These are phyloP conservation scores for Melangyna quadrimaculata DNA, from an alignment of 2,888 invertebrate species.

Conservation along the genomic window DNA sequence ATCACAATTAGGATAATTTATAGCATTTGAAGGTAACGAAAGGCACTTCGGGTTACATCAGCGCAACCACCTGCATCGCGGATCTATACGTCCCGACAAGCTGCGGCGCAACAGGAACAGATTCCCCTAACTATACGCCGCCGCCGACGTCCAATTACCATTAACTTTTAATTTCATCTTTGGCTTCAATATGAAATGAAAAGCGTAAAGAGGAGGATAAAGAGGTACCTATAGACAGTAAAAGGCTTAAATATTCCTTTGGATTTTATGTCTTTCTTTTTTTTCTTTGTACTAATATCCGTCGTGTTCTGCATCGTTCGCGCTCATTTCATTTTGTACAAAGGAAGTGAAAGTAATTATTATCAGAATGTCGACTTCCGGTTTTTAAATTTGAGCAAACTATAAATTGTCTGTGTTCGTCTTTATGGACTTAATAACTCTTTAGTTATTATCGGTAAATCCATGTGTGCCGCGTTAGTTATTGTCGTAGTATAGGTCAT, in stretches of 20 bases:
- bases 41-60: background rate
- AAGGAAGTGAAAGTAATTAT: conserved; percentile 58
- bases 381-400: conserved; percentile 31
- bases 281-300: conserved; percentile 50
- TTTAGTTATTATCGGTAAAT: conserved; percentile 21
- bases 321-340: conserved; percentile 26
- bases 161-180: conserved; percentile 70
- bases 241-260: background rate
- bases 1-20: conserved; percentile 46
- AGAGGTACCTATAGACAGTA: background rate
- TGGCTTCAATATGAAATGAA: conserved; percentile 41
- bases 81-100: background rate
- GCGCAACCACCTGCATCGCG: background rate
- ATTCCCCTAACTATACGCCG: conserved; percentile 36
- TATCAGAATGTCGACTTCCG: conserved; percentile 53
- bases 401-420: conserved; percentile 44
- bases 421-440: conserved; percentile 13
- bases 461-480: background rate
- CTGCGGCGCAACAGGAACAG: conserved; percentile 48
- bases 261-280: background rate
- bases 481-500: conserved; percentile 5
- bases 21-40: conserved; percentile 1
- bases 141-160: conserved; percentile 49
- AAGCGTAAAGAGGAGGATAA: background rate
- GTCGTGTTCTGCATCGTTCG: background rate